Evolutionary conservation across 2,888 invertebrate species (phyloP).

Genomic region (Steinernema carpocapsae): DNA sequence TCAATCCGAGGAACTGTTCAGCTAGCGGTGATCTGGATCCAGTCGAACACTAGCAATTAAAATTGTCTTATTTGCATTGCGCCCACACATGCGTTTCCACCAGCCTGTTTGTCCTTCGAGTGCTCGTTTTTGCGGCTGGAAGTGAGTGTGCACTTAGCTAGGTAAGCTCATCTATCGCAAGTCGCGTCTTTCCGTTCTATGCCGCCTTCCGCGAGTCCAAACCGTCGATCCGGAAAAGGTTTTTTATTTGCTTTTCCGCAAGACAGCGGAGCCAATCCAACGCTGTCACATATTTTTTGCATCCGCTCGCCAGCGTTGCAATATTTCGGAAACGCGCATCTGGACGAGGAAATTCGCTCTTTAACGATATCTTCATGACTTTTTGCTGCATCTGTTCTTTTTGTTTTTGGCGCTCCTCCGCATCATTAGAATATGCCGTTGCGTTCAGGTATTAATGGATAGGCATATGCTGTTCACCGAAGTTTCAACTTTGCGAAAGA

Average conservation of each 20-base stretch:
- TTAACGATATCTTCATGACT: neutral
- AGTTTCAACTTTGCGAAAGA: too few relatives aligned
- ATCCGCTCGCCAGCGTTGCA: too few relatives aligned
- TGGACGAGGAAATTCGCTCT: neutral
- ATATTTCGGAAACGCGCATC: neutral
- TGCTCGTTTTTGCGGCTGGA: slow-evolving; percentile 26
- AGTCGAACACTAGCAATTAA: slow-evolving; percentile 27
- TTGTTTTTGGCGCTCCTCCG: neutral
- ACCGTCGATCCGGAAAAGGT: too few relatives aligned
- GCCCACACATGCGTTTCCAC: slow-evolving; percentile 31
- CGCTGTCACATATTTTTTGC: too few relatives aligned
- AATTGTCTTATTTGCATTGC: slow-evolving; percentile 22
- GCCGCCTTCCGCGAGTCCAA: neutral
- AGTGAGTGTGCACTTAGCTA: slow-evolving; percentile 30
- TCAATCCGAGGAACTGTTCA: too few relatives aligned
- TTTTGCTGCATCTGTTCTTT: slow-evolving; percentile 1
- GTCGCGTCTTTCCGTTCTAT: neutral
- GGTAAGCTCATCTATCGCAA: slow-evolving; percentile 9
- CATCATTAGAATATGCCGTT: neutral
- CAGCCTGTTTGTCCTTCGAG: slow-evolving; percentile 28
- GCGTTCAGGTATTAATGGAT: too few relatives aligned
- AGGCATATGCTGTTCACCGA: too few relatives aligned
- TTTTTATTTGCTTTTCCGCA: too few relatives aligned
- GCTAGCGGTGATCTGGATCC: neutral
- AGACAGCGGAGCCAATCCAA: too few relatives aligned